A percentile compares a stretch with the other conserved stretches of the same genome.
Conservation (phyloP, 1,140 invertebrate species). For the Sesamia nonagrioides region DNA sequence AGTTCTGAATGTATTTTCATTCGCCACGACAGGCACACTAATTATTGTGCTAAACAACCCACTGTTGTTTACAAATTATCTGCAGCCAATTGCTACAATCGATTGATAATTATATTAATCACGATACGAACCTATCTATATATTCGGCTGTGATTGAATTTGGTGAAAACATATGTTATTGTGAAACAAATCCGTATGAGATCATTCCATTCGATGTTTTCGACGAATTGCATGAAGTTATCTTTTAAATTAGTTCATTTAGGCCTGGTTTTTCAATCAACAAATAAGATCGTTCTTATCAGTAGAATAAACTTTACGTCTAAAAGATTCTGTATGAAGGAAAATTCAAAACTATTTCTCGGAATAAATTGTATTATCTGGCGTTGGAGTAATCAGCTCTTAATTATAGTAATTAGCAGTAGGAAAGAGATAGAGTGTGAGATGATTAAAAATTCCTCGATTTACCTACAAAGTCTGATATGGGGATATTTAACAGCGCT, state of each 20-base stretch:
- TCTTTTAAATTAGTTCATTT: neutral
- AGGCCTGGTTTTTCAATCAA: no score
- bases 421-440: no score
- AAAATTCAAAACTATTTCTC: no score
- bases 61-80: constrained; percentile 85
- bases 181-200: constrained; percentile 4
- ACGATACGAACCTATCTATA: constrained; percentile 19
- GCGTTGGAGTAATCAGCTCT: no score
- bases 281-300: no score
- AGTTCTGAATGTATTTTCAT: constrained; percentile 70
- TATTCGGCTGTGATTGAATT: constrained; percentile 22
- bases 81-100: constrained; percentile 63
- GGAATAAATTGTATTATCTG: no score
- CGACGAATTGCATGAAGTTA: neutral
- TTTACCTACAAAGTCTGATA: neutral
- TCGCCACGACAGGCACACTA: constrained; percentile 61
- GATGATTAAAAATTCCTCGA: neutral
- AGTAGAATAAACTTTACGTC: no score
- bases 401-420: no score
- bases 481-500: neutral
- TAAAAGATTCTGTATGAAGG: no score
- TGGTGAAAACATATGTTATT: constrained; percentile 21
- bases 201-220: neutral
- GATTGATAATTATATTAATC: constrained; percentile 68
- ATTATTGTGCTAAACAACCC: constrained; percentile 69